phyloP scores from a whole-genome alignment of 2,113 vertebrate species.

The Salvelinus alpinus region DNA sequence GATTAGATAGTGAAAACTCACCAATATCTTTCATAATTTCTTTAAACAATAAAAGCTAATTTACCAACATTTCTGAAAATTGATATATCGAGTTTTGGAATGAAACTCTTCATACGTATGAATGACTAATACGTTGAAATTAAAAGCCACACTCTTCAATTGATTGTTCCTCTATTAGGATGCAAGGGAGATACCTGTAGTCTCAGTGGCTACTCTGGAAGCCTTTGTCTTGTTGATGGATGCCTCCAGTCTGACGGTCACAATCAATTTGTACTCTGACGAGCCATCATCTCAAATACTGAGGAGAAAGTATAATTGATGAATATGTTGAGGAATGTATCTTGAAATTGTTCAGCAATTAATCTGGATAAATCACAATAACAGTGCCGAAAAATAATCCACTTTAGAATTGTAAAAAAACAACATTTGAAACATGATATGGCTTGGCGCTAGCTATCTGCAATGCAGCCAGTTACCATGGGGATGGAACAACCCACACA shows the following conservation, averaged over 20 bases:
- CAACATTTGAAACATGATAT: constrained; percentile 22
- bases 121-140: constrained; percentile 5
- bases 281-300: constrained; percentile 24
- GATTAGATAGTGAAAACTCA: too few species aligned
- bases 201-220: constrained; percentile 33
- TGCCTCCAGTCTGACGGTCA: constrained; percentile 32
- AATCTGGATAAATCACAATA: constrained; percentile 17
- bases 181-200: constrained; percentile 28
- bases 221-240: constrained; percentile 51
- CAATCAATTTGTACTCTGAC: constrained; percentile 55
- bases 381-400: constrained; percentile 12
- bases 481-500: constrained; percentile 38
- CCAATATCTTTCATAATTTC: too few species aligned
- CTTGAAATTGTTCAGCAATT: not conserved
- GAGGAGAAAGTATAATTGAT: constrained; percentile 48
- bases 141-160: constrained; percentile 21
- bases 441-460: constrained; percentile 35
- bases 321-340: constrained; percentile 25
- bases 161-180: constrained; percentile 48
- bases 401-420: constrained; percentile 41
- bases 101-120: not conserved
- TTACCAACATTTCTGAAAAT: too few species aligned
- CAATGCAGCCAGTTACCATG: constrained; percentile 46
- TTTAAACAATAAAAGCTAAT: too few species aligned
- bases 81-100: too few species aligned